A percentile compares a stretch with the other conserved stretches of the same genome.
phyloP scores from a whole-genome alignment of 2,797 vertebrate genomes.

The Coregonus ussuriensis region DNA sequence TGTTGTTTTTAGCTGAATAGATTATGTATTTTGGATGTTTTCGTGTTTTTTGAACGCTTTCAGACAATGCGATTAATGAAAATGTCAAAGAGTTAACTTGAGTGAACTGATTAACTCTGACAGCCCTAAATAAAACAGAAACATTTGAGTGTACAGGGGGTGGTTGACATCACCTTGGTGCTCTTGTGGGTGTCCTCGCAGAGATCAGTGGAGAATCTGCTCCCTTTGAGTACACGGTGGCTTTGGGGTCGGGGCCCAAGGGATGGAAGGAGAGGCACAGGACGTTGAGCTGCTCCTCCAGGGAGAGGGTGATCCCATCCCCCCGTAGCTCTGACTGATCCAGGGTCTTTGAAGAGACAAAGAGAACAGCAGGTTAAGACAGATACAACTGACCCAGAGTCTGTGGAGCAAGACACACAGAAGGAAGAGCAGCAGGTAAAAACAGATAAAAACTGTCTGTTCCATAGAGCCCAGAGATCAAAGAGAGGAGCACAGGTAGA shows the following conservation, averaged over 20 bases:
- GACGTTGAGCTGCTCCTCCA: slow-evolving; percentile 91
- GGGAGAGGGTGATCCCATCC: slow-evolving; percentile 84
- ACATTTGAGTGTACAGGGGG: not conserved
- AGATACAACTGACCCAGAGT: slow-evolving; percentile 61
- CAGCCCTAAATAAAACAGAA: no score
- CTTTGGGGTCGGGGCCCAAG: slow-evolving; percentile 65
- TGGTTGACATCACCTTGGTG: slow-evolving; percentile 83
- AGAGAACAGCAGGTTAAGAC: not conserved
- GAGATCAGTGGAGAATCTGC: slow-evolving; percentile 75
- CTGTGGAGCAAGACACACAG: not conserved
- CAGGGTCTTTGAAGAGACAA: slow-evolving; percentile 12
- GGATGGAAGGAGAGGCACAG: slow-evolving; percentile 78
- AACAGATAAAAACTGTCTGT: not conserved
- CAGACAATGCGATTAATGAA: no score
- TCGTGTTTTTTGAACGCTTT: no score
- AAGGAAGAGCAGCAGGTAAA: not conserved
- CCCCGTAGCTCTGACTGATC: slow-evolving; percentile 82
- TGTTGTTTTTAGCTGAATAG: no score
- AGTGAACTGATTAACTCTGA: no score
- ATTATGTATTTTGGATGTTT: no score
- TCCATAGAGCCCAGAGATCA: no score
- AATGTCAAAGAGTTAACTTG: no score
- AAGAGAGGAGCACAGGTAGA: not conserved
- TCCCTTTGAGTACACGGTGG: slow-evolving; percentile 85
- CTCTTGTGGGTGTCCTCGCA: slow-evolving; percentile 83